phyloP scores from a whole-genome alignment of 2,797 vertebrate genomes.

The Oophaga sylvatica region DNA sequence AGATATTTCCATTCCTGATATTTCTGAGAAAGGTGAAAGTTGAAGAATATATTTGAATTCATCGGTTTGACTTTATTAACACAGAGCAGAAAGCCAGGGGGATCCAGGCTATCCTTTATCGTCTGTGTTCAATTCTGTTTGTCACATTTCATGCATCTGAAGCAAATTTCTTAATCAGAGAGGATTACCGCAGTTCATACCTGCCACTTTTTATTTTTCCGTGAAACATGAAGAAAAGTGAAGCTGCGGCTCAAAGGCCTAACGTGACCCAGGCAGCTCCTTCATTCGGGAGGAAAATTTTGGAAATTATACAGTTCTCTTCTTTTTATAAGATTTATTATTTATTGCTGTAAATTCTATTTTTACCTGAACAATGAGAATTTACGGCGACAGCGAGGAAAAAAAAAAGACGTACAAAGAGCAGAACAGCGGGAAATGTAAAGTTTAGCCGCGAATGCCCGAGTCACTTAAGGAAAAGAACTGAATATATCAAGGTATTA shows the following conservation, averaged over 20 bases:
- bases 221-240: slow-evolving; percentile 42
- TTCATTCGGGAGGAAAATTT: neutral
- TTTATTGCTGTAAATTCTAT: slow-evolving; percentile 24
- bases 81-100: neutral
- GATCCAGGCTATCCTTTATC: slow-evolving; percentile 29
- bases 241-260: slow-evolving; percentile 11
- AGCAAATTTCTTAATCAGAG: slow-evolving; percentile 55
- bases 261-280: slow-evolving; percentile 13
- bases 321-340: slow-evolving; percentile 23
- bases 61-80: slow-evolving; percentile 49
- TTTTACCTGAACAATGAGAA: slow-evolving; percentile 35
- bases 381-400: neutral
- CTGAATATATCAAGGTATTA: neutral
- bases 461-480: neutral
- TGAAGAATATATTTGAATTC: slow-evolving; percentile 43
- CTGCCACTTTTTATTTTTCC: slow-evolving; percentile 52
- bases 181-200: slow-evolving; percentile 49
- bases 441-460: neutral
- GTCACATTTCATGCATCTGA: slow-evolving; percentile 57
- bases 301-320: slow-evolving; percentile 21
- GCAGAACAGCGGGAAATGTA: slow-evolving; percentile 5
- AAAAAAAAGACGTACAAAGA: neutral
- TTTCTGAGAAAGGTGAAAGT: slow-evolving; percentile 21
- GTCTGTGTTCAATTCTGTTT: slow-evolving; percentile 53
- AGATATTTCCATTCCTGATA: slow-evolving; percentile 15